Base-by-base conservation (phyloP, 2,113 vertebrate species). In the Coptodon bakossiorum region DNA sequence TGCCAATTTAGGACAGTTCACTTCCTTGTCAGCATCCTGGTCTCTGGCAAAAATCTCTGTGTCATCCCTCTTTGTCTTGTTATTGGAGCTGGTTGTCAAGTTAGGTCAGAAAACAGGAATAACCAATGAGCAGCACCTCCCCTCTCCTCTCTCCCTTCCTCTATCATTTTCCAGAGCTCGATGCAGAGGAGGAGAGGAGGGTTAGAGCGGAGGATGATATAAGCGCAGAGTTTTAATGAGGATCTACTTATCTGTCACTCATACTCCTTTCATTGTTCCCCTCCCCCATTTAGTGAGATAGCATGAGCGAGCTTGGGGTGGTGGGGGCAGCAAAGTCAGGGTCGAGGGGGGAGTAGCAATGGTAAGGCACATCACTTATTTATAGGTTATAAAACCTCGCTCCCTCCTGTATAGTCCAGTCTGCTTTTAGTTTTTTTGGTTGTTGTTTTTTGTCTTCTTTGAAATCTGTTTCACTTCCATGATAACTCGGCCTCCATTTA, bases 181-280 rank as follows among this genome's bases (percentile, higher is more conserved):
- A 63, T 80, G 82, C 50, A 17, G 89, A 82, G 80, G 63, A 90
- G 80, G 91, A 88, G 71, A 85, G 79, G 89, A 89, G 79, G 84
- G 71, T 71, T 81, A 66, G 78, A 85, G 89, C 2, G 38, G 86
- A 16, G 56, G 66, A 84, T 83, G 92, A 94, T 92, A 90, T 90
- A 91, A 92, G 93, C 31, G 1, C 54, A 91, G 91, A 91, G 86
- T 93, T 93, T 94, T 95, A 95, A 95, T 94, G 94, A 95, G 92
- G 87, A 92, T 95, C 93, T 89, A 94, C 91, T 93, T 93, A 93
- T 93, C 93, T 94, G 94, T 95, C 95, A 95, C 89, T 95, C 95
- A 94, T 81, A 38, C 19, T 63, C 81, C 84, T 93, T 94, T 92
- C 86, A 93, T 92, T 57, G 9, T 13, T 7, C 82, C 88, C 84